phyloP scores from a whole-genome alignment of 2,113 vertebrate genomes.

The Nothocercus nigrocapillus region DNA sequence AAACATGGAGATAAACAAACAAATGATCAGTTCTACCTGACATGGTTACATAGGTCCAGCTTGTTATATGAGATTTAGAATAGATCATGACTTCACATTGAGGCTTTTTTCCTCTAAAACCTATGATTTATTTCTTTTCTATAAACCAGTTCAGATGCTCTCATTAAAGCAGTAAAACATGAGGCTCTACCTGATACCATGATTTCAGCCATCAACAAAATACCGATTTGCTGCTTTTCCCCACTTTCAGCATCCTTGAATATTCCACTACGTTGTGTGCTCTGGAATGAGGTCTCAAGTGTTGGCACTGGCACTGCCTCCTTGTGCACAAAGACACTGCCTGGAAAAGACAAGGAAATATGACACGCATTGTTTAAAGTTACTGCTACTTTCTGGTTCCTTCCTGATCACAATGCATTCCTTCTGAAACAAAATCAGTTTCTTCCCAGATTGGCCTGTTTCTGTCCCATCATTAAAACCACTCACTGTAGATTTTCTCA shows the following conservation, averaged over 20 bases:
- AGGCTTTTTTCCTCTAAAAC: background rate
- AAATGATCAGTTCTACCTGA: background rate
- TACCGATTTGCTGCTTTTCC: background rate
- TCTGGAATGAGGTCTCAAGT: conserved; percentile 22
- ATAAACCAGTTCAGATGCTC: background rate
- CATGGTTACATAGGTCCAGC: background rate
- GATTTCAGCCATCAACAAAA: conserved; percentile 79
- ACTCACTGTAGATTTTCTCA: background rate
- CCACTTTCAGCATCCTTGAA: background rate
- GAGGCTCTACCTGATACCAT: conserved; percentile 87
- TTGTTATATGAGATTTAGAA: background rate
- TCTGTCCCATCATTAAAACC: background rate
- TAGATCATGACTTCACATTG: background rate
- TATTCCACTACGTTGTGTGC: background rate
- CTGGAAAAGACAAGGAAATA: conserved; percentile 61
- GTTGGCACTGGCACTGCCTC: background rate
- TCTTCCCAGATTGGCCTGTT: background rate
- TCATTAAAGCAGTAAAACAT: background rate
- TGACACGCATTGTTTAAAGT: background rate
- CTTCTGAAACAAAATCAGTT: background rate
- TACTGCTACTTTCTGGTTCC: background rate
- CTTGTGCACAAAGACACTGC: background rate
- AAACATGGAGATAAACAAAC: background rate
- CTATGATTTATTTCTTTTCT: background rate
- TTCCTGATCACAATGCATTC: background rate